These are phyloP conservation scores for Hypomecis punctinalis DNA, from an alignment of 2,888 invertebrate species.

Conservation along the genomic window DNA sequence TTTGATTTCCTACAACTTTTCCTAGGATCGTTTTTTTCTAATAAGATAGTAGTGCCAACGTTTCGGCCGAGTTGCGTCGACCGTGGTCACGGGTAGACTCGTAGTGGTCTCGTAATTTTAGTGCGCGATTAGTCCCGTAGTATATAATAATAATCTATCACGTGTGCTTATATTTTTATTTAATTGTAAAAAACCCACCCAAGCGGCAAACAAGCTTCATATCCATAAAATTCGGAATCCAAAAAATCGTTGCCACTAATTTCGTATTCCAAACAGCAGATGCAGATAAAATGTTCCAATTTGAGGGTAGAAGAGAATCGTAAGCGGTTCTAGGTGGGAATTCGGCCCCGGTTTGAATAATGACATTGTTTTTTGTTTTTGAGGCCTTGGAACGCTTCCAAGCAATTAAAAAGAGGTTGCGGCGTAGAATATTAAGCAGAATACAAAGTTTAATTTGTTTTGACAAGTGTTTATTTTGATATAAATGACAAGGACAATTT, in stretches of 20 bases:
- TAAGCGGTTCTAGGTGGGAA: slow-evolving; percentile 35
- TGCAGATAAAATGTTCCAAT: slow-evolving; percentile 32
- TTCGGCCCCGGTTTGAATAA: slow-evolving; percentile 34
- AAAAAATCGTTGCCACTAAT: slow-evolving; percentile 22
- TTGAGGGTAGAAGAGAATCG: slow-evolving; percentile 28
- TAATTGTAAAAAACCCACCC: neutral
- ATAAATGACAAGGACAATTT: too few relatives aligned
- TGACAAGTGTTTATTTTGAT: too few relatives aligned
- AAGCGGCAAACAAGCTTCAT: slow-evolving; percentile 2
- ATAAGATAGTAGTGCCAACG: too few relatives aligned
- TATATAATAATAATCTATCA: too few relatives aligned
- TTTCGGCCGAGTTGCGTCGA: too few relatives aligned
- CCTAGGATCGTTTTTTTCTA: too few relatives aligned
- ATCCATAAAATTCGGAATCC: slow-evolving; percentile 18
- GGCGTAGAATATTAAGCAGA: slow-evolving; percentile 10
- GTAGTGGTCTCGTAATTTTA: too few relatives aligned
- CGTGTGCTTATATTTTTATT: too few relatives aligned
- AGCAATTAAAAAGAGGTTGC: slow-evolving; percentile 34
- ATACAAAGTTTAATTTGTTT: neutral
- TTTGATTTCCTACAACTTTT: too few relatives aligned
- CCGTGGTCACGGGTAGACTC: too few relatives aligned
- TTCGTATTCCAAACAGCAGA: slow-evolving; percentile 27
- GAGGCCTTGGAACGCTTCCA: slow-evolving; percentile 38
- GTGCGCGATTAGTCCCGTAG: too few relatives aligned
- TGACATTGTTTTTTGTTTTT: slow-evolving; percentile 38